Conservation (phyloP, 2,888 invertebrate genomes). For the Tyria jacobaeae region DNA sequence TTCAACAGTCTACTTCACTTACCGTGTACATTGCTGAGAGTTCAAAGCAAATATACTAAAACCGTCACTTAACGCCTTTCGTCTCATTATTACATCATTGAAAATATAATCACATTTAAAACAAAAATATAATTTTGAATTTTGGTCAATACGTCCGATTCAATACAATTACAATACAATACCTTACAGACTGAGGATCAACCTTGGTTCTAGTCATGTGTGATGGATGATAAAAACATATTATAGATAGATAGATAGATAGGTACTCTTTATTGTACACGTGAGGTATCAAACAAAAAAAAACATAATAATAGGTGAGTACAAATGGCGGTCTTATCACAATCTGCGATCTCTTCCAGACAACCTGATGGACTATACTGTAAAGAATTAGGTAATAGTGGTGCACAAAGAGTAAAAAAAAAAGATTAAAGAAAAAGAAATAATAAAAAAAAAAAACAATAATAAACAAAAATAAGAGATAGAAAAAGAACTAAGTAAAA, state of each 20-base stretch:
- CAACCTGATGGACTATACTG: too few species aligned
- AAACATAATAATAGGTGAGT: too few species aligned
- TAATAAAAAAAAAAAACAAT: too few species aligned
- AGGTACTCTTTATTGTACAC: too few species aligned
- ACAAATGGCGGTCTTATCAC: too few species aligned
- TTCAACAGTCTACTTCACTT: slow-evolving; percentile 21
- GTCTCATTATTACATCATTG: slow-evolving; percentile 23
- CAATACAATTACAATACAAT: not conserved
- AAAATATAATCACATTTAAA: not conserved
- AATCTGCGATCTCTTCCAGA: too few species aligned
- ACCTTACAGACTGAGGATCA: not conserved
- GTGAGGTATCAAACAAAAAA: too few species aligned
- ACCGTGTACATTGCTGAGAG: slow-evolving; percentile 22
- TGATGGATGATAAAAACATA: not conserved
- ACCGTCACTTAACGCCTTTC: slow-evolving; percentile 28
- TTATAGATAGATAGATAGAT: not conserved
- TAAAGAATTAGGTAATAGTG: too few species aligned
- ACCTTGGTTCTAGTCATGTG: not conserved
- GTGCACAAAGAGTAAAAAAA: too few species aligned
- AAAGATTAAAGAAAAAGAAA: too few species aligned
- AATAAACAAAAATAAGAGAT: too few species aligned
- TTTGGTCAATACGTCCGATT: not conserved
- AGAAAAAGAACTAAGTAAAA: too few species aligned
- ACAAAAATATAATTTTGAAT: not conserved
- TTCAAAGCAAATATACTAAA: slow-evolving; percentile 15